A percentile compares a stretch with the other conserved stretches of the same genome.
Evolutionary conservation across 1,140 invertebrate genomes (phyloP).

Genomic region (Tenebrio molitor): DNA sequence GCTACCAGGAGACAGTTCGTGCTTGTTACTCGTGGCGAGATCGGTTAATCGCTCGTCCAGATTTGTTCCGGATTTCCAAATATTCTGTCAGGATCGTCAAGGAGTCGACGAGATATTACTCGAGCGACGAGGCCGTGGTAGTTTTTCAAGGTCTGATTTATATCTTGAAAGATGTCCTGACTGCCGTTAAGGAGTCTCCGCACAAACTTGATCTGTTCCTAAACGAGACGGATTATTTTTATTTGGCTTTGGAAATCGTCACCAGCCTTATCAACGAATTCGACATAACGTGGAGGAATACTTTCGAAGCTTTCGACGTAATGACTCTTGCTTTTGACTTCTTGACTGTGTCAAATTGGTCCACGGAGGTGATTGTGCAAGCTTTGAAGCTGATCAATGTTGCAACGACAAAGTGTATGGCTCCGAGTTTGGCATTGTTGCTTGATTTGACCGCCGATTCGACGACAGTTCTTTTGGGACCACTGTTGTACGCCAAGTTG

Average conservation of each 20-base stretch:
- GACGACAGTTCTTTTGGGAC: slow-evolving; percentile 74
- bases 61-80: slow-evolving; percentile 74
- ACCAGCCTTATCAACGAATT: too few relatives aligned
- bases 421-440: slow-evolving; percentile 79
- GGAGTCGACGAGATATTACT: slow-evolving; percentile 66
- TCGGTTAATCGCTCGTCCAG: slow-evolving; percentile 63
- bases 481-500: slow-evolving; percentile 76
- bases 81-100: slow-evolving; percentile 71
- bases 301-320: not conserved
- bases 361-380: slow-evolving; percentile 74
- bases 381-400: slow-evolving; percentile 76
- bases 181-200: slow-evolving; percentile 47
- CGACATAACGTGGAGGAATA: not conserved
- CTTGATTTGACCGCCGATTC: slow-evolving; percentile 75
- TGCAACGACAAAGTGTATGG: slow-evolving; percentile 79
- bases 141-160: slow-evolving; percentile 79
- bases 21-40: slow-evolving; percentile 73
- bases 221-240: too few relatives aligned
- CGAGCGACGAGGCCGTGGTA: slow-evolving; percentile 76
- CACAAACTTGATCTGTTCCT: slow-evolving; percentile 45
- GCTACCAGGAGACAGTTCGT: slow-evolving; percentile 74
- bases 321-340: not conserved
- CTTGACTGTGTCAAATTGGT: slow-evolving; percentile 62
- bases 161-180: slow-evolving; percentile 72
- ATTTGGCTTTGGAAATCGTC: too few relatives aligned